Evolutionary conservation across 2,113 vertebrate species (phyloP).

Genomic region (Ahaetulla prasina): DNA sequence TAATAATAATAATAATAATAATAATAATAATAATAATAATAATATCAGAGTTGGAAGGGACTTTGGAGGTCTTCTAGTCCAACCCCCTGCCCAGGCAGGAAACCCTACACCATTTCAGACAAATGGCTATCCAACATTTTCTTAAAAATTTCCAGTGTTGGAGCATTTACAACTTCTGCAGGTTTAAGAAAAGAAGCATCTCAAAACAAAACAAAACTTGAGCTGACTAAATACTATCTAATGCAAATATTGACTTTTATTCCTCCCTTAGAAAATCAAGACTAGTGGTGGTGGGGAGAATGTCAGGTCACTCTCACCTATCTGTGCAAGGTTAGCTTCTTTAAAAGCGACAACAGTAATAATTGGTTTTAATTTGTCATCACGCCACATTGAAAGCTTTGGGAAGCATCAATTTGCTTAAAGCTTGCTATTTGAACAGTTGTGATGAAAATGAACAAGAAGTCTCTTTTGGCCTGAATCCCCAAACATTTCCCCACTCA

Average conservation of each 20-base stretch:
- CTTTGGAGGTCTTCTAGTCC: too few relatives aligned
- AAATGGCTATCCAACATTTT: too few relatives aligned
- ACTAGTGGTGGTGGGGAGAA: neutral
- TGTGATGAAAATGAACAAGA: neutral
- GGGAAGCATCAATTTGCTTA: neutral
- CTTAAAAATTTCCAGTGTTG: too few relatives aligned
- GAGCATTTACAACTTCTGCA: too few relatives aligned
- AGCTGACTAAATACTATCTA: neutral
- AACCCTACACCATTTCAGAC: too few relatives aligned
- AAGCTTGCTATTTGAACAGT: neutral
- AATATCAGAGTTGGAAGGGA: too few relatives aligned
- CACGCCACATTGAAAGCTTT: neutral
- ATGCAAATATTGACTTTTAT: neutral
- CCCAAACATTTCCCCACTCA: neutral
- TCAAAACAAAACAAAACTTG: neutral
- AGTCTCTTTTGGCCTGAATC: neutral
- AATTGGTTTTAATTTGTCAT: neutral
- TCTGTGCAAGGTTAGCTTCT: neutral
- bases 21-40: too few relatives aligned
- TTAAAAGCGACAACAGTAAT: neutral
- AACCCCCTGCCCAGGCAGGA: too few relatives aligned
- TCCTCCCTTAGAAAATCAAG: neutral
- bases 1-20: too few relatives aligned
- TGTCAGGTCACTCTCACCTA: neutral
- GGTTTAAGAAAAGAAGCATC: neutral